Percentiles rank a stretch among this genome's conserved stretches.
phyloP scores from a whole-genome alignment of 2,888 invertebrate genomes.

The Drosophila parthenogenetica region DNA sequence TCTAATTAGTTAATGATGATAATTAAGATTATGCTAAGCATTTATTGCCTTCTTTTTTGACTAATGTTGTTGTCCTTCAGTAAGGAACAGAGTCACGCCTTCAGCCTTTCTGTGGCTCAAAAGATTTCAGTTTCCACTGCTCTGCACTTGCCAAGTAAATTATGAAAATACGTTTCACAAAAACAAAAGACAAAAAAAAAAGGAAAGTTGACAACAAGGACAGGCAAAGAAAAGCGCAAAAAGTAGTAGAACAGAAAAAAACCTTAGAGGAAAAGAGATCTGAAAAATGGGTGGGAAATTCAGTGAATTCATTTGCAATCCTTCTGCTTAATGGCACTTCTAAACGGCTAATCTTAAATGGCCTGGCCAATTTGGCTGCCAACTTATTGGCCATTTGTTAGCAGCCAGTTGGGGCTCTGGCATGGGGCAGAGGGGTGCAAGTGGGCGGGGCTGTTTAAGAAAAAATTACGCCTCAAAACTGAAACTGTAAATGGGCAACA shows the following conservation, averaged over 20 bases:
- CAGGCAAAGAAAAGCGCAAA: not conserved
- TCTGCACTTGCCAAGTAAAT: constrained; percentile 33
- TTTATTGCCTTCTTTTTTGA: too few relatives aligned
- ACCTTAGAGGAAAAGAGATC: too few relatives aligned
- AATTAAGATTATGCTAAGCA: too few relatives aligned
- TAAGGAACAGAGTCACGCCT: too few relatives aligned
- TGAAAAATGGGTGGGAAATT: constrained; percentile 12
- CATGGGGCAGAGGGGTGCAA: not conserved
- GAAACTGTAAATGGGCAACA: constrained; percentile 73
- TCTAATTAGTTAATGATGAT: too few relatives aligned
- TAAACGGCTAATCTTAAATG: constrained; percentile 73
- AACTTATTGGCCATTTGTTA: constrained; percentile 69
- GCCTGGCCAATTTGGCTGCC: constrained; percentile 62
- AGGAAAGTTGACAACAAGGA: not conserved
- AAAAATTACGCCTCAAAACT: constrained; percentile 73
- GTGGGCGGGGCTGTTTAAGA: constrained; percentile 72
- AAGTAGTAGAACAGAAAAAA: not conserved
- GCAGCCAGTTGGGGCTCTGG: not conserved
- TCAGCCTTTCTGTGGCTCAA: too few relatives aligned
- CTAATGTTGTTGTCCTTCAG: too few relatives aligned
- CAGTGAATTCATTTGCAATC: constrained; percentile 69
- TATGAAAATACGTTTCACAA: constrained; percentile 7
- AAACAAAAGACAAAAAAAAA: not conserved
- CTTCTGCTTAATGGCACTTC: constrained; percentile 56
- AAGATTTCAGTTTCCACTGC: constrained; percentile 32